phyloP scores from a whole-genome alignment of 2,888 invertebrate species.

The Poecilus cupreus region DNA sequence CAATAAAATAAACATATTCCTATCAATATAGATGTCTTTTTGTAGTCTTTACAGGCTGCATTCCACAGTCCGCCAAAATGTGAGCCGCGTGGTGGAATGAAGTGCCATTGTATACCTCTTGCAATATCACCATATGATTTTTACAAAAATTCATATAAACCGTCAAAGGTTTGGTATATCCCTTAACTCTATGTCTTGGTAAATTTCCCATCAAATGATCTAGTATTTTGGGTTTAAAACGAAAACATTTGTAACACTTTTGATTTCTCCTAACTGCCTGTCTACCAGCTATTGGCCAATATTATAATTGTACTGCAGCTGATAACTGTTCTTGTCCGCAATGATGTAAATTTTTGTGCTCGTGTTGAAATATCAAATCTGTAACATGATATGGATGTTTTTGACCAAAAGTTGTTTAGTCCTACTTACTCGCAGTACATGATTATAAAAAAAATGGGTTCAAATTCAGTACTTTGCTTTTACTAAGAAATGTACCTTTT shows the following conservation, averaged over 20 bases:
- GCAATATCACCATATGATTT: slow-evolving; percentile 43
- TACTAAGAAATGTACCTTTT: too few species aligned
- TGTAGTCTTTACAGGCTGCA: slow-evolving; percentile 32
- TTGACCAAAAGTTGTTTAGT: too few species aligned
- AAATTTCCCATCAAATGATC: slow-evolving; percentile 7
- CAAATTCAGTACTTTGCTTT: too few species aligned
- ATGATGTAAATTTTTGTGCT: too few species aligned
- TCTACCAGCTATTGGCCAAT: slow-evolving; percentile 30
- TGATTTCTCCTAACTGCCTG: slow-evolving; percentile 7
- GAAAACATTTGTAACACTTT: slow-evolving; percentile 7
- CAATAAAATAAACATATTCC: too few species aligned
- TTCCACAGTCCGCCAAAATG: too few species aligned
- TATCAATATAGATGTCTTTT: slow-evolving; percentile 59
- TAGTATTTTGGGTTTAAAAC: neutral
- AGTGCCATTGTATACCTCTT: slow-evolving; percentile 57
- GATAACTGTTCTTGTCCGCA: too few species aligned
- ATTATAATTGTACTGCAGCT: slow-evolving; percentile 46
- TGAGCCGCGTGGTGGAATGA: slow-evolving; percentile 60
- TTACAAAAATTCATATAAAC: slow-evolving; percentile 53
- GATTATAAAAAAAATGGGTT: too few species aligned
- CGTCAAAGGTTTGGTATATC: neutral
- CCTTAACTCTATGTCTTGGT: neutral
- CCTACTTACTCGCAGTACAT: too few species aligned
- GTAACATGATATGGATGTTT: too few species aligned
- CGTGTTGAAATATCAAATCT: too few species aligned